phyloP scores from a whole-genome alignment of 2,113 vertebrate species.

The Platichthys stellatus region DNA sequence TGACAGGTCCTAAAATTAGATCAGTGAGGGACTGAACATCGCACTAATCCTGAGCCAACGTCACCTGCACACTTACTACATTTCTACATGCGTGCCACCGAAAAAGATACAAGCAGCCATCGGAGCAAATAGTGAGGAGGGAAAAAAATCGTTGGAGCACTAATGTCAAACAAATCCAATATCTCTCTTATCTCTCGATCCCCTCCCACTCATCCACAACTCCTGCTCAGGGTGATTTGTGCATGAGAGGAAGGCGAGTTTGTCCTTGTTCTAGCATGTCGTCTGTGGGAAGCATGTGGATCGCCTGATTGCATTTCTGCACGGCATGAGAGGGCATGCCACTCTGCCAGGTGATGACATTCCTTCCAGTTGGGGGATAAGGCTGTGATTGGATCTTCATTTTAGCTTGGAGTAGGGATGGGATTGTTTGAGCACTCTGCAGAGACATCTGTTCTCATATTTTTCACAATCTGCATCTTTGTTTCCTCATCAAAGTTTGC shows the following conservation, averaged over 20 bases:
- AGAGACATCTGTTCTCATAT: conserved; percentile 16
- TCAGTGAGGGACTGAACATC: conserved; percentile 67
- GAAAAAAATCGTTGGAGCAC: conserved; percentile 56
- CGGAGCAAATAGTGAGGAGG: conserved; percentile 36
- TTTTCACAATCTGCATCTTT: conserved; percentile 7
- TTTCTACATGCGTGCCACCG: conserved; percentile 59
- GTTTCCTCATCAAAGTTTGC: neutral
- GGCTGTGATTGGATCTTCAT: conserved; percentile 24
- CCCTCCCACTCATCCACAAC: conserved; percentile 85
- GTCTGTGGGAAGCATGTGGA: conserved; percentile 58
- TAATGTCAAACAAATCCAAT: conserved; percentile 74
- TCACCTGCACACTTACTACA: conserved; percentile 68
- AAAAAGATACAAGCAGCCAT: conserved; percentile 38
- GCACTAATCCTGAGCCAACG: conserved; percentile 68
- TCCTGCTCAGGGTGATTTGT: conserved; percentile 77
- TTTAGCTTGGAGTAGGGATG: conserved; percentile 18
- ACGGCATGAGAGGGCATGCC: conserved; percentile 27
- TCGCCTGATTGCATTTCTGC: conserved; percentile 48
- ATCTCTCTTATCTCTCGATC: conserved; percentile 74
- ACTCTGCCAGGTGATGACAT: conserved; percentile 48
- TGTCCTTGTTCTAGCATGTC: conserved; percentile 43
- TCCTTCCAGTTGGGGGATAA: conserved; percentile 29
- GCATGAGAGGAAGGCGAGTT: conserved; percentile 54
- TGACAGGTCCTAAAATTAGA: conserved; percentile 76
- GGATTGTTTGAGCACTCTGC: conserved; percentile 9